Percentiles rank a stretch among this genome's conserved stretches.
Evolutionary conservation across 2,113 vertebrate genomes (phyloP).

Genomic region (Salvelinus namaycush): DNA sequence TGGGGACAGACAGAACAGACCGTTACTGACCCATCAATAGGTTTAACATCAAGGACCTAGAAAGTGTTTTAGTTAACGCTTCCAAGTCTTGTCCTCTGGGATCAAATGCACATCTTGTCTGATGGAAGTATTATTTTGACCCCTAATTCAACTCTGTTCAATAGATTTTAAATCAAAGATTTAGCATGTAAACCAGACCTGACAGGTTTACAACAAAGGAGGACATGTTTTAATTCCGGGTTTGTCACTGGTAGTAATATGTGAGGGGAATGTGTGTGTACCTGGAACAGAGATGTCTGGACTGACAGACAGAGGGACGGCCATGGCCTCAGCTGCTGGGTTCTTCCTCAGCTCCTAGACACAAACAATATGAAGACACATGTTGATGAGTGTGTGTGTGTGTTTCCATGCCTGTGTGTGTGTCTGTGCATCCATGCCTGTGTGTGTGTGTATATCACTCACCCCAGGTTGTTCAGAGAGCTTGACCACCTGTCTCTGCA

Average conservation of each 20-base stretch:
- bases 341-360: conserved; percentile 66
- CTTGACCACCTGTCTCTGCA: conserved; percentile 92
- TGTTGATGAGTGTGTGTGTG: no score
- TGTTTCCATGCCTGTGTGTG: no score
- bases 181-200: no score
- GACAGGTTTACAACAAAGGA: no score
- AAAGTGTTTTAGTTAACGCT: no score
- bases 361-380: neutral
- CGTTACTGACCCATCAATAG: neutral
- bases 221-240: no score
- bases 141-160: no score
- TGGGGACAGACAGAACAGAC: conserved; percentile 46
- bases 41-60: no score
- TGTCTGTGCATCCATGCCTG: neutral
- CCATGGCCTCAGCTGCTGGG: conserved; percentile 58
- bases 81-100: no score
- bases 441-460: conserved; percentile 56
- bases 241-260: neutral
- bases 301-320: conserved; percentile 64
- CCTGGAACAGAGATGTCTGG: conserved; percentile 76
- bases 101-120: neutral
- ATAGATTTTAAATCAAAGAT: no score
- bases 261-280: conserved; percentile 26
- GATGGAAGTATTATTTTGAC: neutral
- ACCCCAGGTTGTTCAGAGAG: conserved; percentile 89